Conservation (phyloP, 2,888 invertebrate species). For the Spialia ferax region DNA sequence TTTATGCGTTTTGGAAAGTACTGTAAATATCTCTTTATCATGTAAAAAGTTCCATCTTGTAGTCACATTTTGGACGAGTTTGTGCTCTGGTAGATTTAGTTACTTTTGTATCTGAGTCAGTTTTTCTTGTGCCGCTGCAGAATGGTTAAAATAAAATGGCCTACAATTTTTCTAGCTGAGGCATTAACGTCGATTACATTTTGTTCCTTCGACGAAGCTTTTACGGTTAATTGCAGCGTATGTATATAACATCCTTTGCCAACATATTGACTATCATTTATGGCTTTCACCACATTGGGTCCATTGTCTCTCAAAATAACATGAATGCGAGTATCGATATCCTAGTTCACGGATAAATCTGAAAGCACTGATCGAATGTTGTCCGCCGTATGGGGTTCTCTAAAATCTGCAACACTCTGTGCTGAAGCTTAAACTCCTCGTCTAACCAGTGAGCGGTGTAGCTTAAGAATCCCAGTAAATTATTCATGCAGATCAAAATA, state of each 20-base stretch:
- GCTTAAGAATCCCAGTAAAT: slow-evolving; percentile 46
- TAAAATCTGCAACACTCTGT: slow-evolving; percentile 13
- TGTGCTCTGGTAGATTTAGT: slow-evolving; percentile 3
- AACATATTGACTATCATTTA: slow-evolving; percentile 5
- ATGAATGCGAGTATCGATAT: not conserved
- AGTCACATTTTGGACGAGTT: not conserved
- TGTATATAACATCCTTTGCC: slow-evolving; percentile 13
- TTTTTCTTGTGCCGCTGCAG: slow-evolving; percentile 16
- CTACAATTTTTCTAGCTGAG: not conserved
- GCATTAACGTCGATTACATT: not conserved
- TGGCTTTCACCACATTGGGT: slow-evolving; percentile 13
- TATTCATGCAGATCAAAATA: slow-evolving; percentile 47
- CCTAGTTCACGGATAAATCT: not conserved
- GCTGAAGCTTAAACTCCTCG: slow-evolving; percentile 9
- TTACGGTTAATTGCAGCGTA: slow-evolving; percentile 19
- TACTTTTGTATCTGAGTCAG: slow-evolving; percentile 10
- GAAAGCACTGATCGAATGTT: not conserved
- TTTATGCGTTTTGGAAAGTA: too few relatives aligned
- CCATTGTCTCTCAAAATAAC: slow-evolving; percentile 23
- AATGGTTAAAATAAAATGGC: not conserved
- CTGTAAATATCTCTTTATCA: not conserved
- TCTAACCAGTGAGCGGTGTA: slow-evolving; percentile 38
- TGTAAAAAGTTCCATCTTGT: not conserved
- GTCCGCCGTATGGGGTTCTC: slow-evolving; percentile 3
- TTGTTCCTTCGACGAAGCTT: slow-evolving; percentile 8